phyloP scores from a whole-genome alignment of 2,113 vertebrate genomes.

The Scophthalmus maximus region DNA sequence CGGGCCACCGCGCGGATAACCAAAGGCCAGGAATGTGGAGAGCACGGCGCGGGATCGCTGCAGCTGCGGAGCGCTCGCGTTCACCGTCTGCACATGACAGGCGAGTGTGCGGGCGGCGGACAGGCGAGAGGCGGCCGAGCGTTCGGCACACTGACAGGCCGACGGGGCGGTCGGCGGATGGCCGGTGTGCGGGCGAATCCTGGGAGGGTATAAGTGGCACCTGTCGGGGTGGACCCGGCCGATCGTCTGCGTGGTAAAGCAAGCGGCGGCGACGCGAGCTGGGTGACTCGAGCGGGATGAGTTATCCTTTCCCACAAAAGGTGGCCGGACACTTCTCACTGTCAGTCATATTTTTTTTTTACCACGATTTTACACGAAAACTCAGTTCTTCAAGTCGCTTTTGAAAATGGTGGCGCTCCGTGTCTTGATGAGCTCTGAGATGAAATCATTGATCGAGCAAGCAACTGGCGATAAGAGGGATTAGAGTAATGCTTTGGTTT shows the following conservation, averaged over 20 bases:
- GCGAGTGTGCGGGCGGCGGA: constrained; percentile 29
- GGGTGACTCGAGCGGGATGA: background rate
- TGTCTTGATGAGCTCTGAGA: too few relatives aligned
- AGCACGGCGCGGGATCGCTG: constrained; percentile 8
- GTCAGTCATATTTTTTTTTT: too few relatives aligned
- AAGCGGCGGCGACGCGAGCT: background rate
- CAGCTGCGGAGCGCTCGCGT: constrained; percentile 8
- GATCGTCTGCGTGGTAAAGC: background rate
- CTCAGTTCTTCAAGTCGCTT: too few relatives aligned
- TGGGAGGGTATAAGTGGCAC: too few relatives aligned
- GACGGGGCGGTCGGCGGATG: background rate
- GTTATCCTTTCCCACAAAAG: background rate
- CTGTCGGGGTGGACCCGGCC: background rate
- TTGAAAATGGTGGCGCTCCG: too few relatives aligned
- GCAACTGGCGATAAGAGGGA: too few relatives aligned
- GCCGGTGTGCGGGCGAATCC: too few relatives aligned
- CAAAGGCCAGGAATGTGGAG: constrained; percentile 10
- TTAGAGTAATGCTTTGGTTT: too few relatives aligned
- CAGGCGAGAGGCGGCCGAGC: background rate
- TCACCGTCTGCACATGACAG: constrained; percentile 43
- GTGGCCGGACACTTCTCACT: too few relatives aligned
- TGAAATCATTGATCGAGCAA: too few relatives aligned
- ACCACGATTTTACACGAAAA: too few relatives aligned
- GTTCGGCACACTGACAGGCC: constrained; percentile 3
- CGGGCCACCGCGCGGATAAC: constrained; percentile 8